Evolutionary conservation across 2,888 invertebrate genomes (phyloP), one percentile per base, ranked within the genome.

Genomic region (Chymomyza fuscimana): DNA sequence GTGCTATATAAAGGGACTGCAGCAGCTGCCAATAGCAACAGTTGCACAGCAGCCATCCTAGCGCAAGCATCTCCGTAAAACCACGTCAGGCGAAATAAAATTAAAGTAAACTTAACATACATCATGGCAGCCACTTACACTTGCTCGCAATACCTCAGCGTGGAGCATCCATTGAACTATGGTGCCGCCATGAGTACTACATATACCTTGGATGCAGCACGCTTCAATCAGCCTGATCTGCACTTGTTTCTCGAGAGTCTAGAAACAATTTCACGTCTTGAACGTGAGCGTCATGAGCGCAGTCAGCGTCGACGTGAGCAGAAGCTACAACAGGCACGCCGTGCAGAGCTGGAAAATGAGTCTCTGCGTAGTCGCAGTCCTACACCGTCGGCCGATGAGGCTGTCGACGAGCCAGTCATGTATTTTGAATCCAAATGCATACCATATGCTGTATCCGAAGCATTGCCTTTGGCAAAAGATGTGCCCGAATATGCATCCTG

Each of bases 161-260:
- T 84, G 1, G 51, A 7, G 52, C 66, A 70, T 25, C 51, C 73
- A 2, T 1, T 1, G 46, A 9, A 62, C 66, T 19, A 36, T 9
- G 40, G 40, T 25, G 71, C 62, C 9, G 9, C 15, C 6, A 50
- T 62, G 3, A 64, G 29, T 40, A 78, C 80, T 0, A 82, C 80
- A 0, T 80, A 72, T 9, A 86, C 79, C 0, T 22, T 85, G 59
- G 76, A 86, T n/a, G 78, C 84, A 0, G 59, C 71, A 0, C 72
- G 67, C 2, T 86, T 85, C 50, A 52, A 72, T 0, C 70, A 80
- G 25, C 62, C 67, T 0, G 90, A 90, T 61, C 71, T 90, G 25
- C 10, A 58, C 0, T 67, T 89, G 0, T 90, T 90, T 59, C 73
- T 90, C 0, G 88, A 90, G 40, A 88, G 86, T 25, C 61, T 90